phyloP scores from a whole-genome alignment of 1,140 invertebrate genomes.

The Hycleus cichorii region DNA sequence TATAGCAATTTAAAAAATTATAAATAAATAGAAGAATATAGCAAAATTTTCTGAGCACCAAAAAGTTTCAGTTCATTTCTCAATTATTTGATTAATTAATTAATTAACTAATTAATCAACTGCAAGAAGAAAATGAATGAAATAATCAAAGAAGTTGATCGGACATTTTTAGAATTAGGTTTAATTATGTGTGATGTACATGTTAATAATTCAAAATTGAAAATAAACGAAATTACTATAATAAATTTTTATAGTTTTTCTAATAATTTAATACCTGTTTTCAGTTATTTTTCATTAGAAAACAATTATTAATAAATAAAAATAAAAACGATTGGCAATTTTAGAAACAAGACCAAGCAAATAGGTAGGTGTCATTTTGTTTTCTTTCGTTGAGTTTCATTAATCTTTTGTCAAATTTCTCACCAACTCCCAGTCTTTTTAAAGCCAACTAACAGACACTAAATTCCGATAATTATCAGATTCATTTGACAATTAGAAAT shows the following conservation, averaged over 20 bases:
- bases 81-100: neutral
- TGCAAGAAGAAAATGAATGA: neutral
- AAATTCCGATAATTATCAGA: slow-evolving; percentile 29
- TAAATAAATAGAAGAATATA: slow-evolving; percentile 25
- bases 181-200: slow-evolving; percentile 41
- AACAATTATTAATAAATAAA: slow-evolving; percentile 14
- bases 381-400: slow-evolving; percentile 17
- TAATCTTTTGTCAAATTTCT: slow-evolving; percentile 1
- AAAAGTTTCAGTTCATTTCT: slow-evolving; percentile 12
- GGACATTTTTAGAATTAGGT: slow-evolving; percentile 33
- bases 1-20: no score
- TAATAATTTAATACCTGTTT: slow-evolving; percentile 17
- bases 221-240: slow-evolving; percentile 39
- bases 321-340: neutral
- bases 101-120: neutral
- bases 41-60: slow-evolving; percentile 37
- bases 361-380: slow-evolving; percentile 37
- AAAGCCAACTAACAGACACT: slow-evolving; percentile 34
- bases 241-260: slow-evolving; percentile 26
- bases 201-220: slow-evolving; percentile 43
- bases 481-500: slow-evolving; percentile 11
- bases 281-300: slow-evolving; percentile 27
- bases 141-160: slow-evolving; percentile 9
- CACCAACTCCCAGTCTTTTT: slow-evolving; percentile 4
- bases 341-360: slow-evolving; percentile 16